Conservation (phyloP, 2,113 vertebrate genomes). For the Leptodactylus fuscus region DNA sequence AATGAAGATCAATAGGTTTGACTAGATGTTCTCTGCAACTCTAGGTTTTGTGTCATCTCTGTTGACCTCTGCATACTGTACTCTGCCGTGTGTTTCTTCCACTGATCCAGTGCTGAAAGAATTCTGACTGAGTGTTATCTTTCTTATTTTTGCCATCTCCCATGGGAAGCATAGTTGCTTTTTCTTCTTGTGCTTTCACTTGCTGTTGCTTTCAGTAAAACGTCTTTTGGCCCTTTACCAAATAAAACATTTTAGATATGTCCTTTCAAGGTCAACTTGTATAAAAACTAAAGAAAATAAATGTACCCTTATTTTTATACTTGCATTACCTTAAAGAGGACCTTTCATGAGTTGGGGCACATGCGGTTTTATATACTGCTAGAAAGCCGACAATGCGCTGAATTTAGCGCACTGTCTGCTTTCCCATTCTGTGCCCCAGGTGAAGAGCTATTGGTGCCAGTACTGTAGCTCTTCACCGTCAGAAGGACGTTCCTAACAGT, state of each 20-base stretch:
- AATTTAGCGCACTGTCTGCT: too few relatives aligned
- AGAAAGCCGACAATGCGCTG: too few relatives aligned
- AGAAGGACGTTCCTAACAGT: too few relatives aligned
- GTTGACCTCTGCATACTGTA: slow-evolving; percentile 16
- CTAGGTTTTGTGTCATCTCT: not conserved
- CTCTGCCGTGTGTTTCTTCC: not conserved
- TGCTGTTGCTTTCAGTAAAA: slow-evolving; percentile 41
- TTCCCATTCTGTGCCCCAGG: too few relatives aligned
- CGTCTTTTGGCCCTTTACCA: slow-evolving; percentile 19
- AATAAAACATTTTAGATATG: slow-evolving; percentile 33
- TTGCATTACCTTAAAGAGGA: too few relatives aligned
- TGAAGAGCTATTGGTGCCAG: too few relatives aligned
- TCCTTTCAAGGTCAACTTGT: slow-evolving; percentile 11
- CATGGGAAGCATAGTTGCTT: slow-evolving; percentile 11
- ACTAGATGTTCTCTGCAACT: slow-evolving; percentile 16
- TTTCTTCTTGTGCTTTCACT: slow-evolving; percentile 20
- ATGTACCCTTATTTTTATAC: not conserved
- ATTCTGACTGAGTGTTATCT: slow-evolving; percentile 12
- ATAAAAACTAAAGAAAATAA: not conserved
- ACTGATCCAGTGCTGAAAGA: not conserved
- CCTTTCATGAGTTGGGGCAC: too few relatives aligned
- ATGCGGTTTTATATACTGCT: too few relatives aligned
- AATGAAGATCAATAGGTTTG: not conserved
- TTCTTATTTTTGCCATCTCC: slow-evolving; percentile 6
- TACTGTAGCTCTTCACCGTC: too few relatives aligned